phyloP scores from a whole-genome alignment of 2,113 vertebrate species.

The Ammodytes marinus region DNA sequence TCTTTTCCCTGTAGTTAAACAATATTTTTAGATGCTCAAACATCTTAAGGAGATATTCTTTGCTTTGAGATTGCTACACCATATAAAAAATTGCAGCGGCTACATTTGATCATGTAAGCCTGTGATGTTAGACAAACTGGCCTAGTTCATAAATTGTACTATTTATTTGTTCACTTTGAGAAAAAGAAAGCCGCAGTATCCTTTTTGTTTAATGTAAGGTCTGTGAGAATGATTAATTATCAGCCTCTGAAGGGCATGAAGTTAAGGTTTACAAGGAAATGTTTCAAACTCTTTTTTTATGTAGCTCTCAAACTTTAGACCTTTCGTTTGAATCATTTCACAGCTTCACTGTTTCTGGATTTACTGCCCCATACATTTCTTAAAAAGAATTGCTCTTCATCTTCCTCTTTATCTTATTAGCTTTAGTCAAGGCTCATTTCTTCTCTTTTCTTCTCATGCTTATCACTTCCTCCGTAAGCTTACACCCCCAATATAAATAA shows the following conservation, averaged over 20 bases:
- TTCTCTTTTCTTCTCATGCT: constrained; percentile 23
- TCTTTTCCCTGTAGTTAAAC: neutral
- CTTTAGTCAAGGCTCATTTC: constrained; percentile 40
- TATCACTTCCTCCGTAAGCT: constrained; percentile 12
- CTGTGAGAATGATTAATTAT: neutral
- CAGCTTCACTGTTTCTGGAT: neutral
- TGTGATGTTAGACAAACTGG: too few relatives aligned
- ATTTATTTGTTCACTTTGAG: neutral
- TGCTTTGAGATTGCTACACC: neutral
- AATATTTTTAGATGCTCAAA: neutral
- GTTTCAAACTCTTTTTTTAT: neutral
- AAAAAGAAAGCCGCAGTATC: neutral
- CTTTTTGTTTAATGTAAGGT: neutral
- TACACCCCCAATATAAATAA: neutral
- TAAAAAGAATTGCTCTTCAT: constrained; percentile 15
- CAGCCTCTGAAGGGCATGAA: neutral
- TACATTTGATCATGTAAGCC: neutral
- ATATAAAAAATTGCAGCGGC: neutral
- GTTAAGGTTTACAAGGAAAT: neutral
- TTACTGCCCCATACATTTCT: constrained; percentile 1
- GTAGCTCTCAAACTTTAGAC: neutral
- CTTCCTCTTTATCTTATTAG: constrained; percentile 26
- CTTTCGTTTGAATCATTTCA: constrained; percentile 6
- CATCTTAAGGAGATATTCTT: neutral
- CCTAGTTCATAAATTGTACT: too few relatives aligned